These are phyloP conservation scores for Manis javanica DNA, from an alignment of 2,797 vertebrate species.

Conservation along the genomic window DNA sequence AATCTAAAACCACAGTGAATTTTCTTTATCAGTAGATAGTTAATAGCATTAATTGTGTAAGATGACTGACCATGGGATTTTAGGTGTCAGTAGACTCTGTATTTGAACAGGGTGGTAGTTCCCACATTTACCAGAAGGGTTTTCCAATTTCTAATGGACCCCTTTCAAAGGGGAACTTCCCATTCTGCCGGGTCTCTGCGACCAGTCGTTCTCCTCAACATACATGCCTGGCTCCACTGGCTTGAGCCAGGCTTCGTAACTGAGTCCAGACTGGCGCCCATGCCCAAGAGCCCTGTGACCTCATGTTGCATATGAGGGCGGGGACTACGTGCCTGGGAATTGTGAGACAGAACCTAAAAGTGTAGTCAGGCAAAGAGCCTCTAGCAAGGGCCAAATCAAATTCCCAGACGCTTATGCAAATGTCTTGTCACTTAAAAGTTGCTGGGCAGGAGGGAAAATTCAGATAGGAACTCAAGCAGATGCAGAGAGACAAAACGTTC, in stretches of 20 bases:
- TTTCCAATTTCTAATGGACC: neutral
- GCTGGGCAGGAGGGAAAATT: neutral
- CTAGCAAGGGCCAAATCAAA: neutral
- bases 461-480: neutral
- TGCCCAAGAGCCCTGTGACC: neutral
- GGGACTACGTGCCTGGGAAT: neutral
- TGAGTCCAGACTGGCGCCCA: neutral
- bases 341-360: neutral
- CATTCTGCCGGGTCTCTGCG: neutral
- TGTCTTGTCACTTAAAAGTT: neutral
- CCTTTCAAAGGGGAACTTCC: neutral
- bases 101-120: conserved; percentile 11
- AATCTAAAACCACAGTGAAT: neutral
- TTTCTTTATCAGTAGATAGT: neutral
- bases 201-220: neutral
- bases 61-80: neutral
- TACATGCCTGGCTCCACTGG: neutral
- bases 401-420: neutral
- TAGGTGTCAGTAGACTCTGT: neutral
- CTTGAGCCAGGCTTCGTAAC: neutral
- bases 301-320: neutral
- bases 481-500: neutral
- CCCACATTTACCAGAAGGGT: neutral
- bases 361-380: neutral
- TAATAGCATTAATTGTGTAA: neutral